Conservation (phyloP, 2,113 vertebrate species). For the Saiga tatarica region DNA sequence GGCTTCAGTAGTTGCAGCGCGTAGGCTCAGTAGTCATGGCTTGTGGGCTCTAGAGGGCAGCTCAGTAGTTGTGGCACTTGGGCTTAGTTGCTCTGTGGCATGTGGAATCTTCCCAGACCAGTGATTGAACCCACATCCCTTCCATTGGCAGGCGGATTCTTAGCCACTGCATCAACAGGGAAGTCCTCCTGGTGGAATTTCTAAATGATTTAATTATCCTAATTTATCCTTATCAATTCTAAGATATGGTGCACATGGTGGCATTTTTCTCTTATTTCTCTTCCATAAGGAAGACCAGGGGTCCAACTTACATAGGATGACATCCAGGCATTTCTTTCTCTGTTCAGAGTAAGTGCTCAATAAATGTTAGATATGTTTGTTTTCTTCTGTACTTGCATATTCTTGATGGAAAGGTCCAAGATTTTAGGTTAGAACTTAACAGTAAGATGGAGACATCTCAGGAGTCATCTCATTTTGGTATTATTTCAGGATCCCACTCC, state of each 20-base stretch:
- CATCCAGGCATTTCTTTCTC: not conserved
- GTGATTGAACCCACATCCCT: not conserved
- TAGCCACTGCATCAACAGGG: not conserved
- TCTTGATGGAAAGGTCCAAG: not conserved
- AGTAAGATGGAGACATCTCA: not conserved
- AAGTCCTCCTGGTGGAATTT: not conserved
- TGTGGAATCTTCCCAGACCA: not conserved
- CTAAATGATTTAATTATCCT: not conserved
- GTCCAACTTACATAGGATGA: too few species aligned
- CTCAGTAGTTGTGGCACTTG: not conserved
- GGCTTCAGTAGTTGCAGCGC: not conserved
- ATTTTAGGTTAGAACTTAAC: not conserved
- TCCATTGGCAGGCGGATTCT: not conserved
- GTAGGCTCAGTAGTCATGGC: not conserved
- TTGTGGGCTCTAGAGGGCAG: not conserved
- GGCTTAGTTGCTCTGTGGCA: not conserved
- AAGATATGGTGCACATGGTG: fast-evolving
- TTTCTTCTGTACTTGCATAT: not conserved
- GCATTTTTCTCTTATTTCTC: not conserved
- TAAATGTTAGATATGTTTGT: not conserved
- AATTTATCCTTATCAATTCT: not conserved
- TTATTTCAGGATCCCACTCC: not conserved
- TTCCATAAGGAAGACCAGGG: not conserved
- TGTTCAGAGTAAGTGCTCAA: not conserved
- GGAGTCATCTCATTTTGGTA: not conserved